phyloP scores from a whole-genome alignment of 2,888 invertebrate genomes.

The Herminia tarsipennalis region DNA sequence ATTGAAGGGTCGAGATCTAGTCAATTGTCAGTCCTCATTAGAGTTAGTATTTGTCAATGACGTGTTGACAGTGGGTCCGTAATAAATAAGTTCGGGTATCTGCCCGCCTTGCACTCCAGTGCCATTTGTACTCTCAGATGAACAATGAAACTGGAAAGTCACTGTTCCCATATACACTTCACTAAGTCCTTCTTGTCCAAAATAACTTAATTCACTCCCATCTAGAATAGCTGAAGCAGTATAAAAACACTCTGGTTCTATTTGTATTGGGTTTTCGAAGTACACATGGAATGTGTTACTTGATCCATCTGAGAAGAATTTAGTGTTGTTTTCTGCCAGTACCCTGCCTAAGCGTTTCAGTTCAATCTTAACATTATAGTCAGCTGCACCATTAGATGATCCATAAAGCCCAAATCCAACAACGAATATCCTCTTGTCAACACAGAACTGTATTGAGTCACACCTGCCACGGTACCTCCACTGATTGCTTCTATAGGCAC shows the following conservation, averaged over 20 bases:
- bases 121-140: constrained; percentile 98
- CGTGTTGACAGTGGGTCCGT: constrained; percentile 90
- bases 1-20: constrained; percentile 57
- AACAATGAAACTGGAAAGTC: constrained; percentile 98
- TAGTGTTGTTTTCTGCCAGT: constrained; percentile 95
- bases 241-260: constrained; percentile 97
- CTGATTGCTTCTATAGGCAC: constrained; percentile 98
- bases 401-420: constrained; percentile 98
- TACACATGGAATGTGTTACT: constrained; percentile 96
- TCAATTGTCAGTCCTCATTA: constrained; percentile 82
- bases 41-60: constrained; percentile 68
- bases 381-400: constrained; percentile 97
- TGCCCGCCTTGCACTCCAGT: constrained; percentile 99
- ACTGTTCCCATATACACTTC: constrained; percentile 97
- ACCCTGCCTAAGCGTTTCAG: constrained; percentile 95
- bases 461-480: constrained; percentile 98
- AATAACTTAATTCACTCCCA: constrained; percentile 97
- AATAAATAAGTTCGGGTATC: constrained; percentile 98
- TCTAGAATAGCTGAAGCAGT: constrained; percentile 98
- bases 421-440: constrained; percentile 97
- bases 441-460: constrained; percentile 98
- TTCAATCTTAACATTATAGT: constrained; percentile 97
- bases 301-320: constrained; percentile 98
- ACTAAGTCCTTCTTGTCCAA: constrained; percentile 98
- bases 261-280: constrained; percentile 93